phyloP scores from a whole-genome alignment of 2,888 invertebrate species.

The Pseudanteris insignis region DNA sequence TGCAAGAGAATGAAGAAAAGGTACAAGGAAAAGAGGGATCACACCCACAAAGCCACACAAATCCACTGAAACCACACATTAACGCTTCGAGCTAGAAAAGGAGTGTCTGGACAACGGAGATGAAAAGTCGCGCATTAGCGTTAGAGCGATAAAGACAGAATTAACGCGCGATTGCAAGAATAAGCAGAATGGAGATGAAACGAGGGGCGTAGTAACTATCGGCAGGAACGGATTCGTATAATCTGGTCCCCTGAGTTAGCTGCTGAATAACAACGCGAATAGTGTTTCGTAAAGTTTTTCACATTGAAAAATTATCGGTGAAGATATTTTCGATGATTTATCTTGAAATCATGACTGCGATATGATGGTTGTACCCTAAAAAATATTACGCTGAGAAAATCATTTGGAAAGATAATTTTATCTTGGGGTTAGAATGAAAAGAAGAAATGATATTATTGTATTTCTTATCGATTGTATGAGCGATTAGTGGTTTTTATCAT shows the following conservation, averaged over 20 bases:
- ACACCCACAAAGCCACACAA: constrained; percentile 38
- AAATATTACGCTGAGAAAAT: too few relatives aligned
- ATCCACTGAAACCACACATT: constrained; percentile 30
- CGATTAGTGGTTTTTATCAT: too few relatives aligned
- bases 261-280: too few relatives aligned
- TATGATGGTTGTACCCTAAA: too few relatives aligned
- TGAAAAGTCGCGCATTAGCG: not conserved
- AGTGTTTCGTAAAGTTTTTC: too few relatives aligned
- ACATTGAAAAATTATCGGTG: too few relatives aligned
- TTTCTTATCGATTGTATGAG: too few relatives aligned
- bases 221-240: constrained; percentile 20
- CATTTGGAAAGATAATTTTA: too few relatives aligned
- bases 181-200: constrained; percentile 20
- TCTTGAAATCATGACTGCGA: too few relatives aligned
- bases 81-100: constrained; percentile 21
- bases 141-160: constrained; percentile 4
- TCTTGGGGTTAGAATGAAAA: too few relatives aligned
- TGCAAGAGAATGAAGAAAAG: constrained; percentile 26
- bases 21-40: constrained; percentile 32
- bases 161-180: constrained; percentile 14
- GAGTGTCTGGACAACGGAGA: constrained; percentile 2
- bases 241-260: constrained; percentile 3
- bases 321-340: too few relatives aligned
- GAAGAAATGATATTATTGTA: too few relatives aligned
- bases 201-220: constrained; percentile 21